Conservation (phyloP, 2,113 vertebrate genomes). For the Rissa tridactyla region DNA sequence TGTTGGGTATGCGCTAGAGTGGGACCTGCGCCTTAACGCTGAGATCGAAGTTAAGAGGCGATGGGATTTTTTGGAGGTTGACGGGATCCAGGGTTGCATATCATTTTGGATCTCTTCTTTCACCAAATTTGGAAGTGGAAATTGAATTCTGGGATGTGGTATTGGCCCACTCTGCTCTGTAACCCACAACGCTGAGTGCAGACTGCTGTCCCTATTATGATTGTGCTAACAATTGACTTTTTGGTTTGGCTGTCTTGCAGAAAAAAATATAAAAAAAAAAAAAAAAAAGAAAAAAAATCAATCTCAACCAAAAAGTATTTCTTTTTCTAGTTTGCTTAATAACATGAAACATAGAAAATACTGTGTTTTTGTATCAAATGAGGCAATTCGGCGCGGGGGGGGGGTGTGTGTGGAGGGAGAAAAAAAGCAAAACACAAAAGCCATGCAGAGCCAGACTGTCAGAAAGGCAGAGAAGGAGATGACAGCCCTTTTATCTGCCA, state of each 20-base stretch:
- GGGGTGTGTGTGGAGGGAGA: too few species aligned
- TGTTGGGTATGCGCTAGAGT: neutral
- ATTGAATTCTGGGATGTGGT: conserved; percentile 33
- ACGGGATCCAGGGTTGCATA: neutral
- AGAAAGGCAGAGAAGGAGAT: conserved; percentile 51
- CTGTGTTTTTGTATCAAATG: neutral
- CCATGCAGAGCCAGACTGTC: neutral
- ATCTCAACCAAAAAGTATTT: neutral
- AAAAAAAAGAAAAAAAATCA: neutral
- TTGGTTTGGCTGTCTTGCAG: conserved; percentile 46
- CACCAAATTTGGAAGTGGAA: conserved; percentile 24
- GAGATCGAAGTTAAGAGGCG: neutral
- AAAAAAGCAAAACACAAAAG: neutral
- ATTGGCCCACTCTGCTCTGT: conserved; percentile 11
- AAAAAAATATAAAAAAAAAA: neutral
- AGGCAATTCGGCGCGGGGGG: neutral
- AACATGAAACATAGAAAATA: neutral
- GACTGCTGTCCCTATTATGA: conserved; percentile 29
- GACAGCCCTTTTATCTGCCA: conserved; percentile 40
- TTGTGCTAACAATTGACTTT: conserved; percentile 63
- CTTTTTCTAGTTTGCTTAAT: conserved; percentile 2
- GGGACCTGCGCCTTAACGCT: neutral
- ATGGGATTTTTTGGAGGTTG: neutral
- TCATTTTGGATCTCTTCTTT: neutral
- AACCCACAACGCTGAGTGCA: conserved; percentile 22